phyloP scores from a whole-genome alignment of 2,797 vertebrate species.

The Danio jaintianensis region DNA sequence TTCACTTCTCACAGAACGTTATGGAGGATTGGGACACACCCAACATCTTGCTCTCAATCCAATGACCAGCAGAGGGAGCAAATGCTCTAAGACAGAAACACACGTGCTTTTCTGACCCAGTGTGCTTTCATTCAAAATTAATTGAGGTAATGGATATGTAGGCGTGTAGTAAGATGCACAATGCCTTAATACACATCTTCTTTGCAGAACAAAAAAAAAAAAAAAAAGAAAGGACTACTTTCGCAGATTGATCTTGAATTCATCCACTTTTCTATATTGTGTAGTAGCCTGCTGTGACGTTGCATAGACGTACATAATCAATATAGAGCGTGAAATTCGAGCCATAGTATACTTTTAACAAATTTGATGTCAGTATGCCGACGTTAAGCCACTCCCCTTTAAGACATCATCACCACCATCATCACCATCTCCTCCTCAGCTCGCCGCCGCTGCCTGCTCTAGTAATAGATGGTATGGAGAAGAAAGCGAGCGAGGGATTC shows the following conservation, averaged over 20 bases:
- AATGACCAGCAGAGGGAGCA: conserved; percentile 28
- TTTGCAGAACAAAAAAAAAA: background rate
- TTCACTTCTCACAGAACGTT: background rate
- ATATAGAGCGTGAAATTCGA: background rate
- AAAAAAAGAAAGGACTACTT: background rate
- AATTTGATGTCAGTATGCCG: background rate
- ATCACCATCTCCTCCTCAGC: background rate
- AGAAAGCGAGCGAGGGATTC: conserved; percentile 14
- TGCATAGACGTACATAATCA: background rate
- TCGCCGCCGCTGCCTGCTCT: background rate
- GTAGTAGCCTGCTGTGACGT: background rate
- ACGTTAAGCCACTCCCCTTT: conserved; percentile 50
- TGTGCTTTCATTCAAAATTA: background rate
- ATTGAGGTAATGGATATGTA: background rate
- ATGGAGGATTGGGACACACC: background rate
- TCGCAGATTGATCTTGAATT: background rate
- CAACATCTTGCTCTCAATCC: background rate
- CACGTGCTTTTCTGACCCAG: background rate
- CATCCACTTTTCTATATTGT: background rate
- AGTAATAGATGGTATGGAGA: conserved; percentile 8
- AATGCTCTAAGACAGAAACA: background rate
- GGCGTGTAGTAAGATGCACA: background rate
- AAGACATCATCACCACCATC: conserved; percentile 3
- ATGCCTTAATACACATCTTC: background rate
- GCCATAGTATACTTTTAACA: background rate